Base-by-base conservation (phyloP, 2,113 vertebrate genomes). In the Cisticola juncidis region DNA sequence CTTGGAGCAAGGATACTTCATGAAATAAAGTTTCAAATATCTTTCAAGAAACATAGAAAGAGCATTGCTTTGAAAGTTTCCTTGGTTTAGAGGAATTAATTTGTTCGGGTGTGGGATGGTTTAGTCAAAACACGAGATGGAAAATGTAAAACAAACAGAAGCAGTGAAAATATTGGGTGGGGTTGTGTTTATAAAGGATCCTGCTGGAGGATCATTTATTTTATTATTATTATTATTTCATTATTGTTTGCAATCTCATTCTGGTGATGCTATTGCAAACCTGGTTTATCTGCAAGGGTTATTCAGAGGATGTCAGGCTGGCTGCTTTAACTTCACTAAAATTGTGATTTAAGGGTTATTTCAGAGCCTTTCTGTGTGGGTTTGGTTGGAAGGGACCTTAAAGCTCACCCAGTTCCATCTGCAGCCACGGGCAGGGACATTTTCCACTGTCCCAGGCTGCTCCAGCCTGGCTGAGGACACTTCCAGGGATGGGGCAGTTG, bases 51-150 rank as follows among this genome's bases (percentile, higher is more conserved):
- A 12, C 31, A 5, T 0, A n/a, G 48, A 25, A 45, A 45, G 7
- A 47, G 12, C 28, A 12, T 16, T 54, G 38, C 54, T 77, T 56
- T 35, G 24, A 31, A 58, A 74, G 15, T 5, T 62, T 35, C 9
- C 5, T 26, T 31, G 5, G 26, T 68, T 51, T 36, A 23, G 22
- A 61, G 25, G 8, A 85, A 44, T 50, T 18, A 0, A 16, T 42
- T 71, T 51, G 38, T 53, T 65, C 18, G 3, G 0, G 0, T 6
- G 45, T 29, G 38, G 9, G 66, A 35, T 62, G 16, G 0, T 26
- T 76, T 29, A 35, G 13, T 81, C 14, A 53, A 61, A 80, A 42
- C 38, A 4, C 0, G 20, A 44, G 42, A 3, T 42, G 17, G 68
- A 61, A 61, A 60, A 56, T 29, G 70, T 12, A 5, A 58, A 77